Conservation (phyloP, 2,888 invertebrate species). For the Lymantria monacha region DNA sequence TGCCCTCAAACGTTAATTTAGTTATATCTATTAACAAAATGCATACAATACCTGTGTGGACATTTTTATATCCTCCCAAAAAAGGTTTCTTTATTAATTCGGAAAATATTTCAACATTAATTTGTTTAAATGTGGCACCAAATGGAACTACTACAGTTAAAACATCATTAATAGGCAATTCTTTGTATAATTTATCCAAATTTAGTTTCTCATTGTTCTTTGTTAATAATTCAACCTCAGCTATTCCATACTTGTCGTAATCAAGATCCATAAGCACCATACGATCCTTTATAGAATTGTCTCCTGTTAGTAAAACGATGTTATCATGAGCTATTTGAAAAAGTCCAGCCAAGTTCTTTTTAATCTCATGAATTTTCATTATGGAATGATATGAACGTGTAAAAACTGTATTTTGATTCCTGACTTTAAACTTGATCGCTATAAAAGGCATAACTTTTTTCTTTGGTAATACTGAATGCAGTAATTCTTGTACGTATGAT, state of each 20-base stretch:
- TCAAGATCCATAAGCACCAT: constrained; percentile 70
- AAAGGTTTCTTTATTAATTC: constrained; percentile 86
- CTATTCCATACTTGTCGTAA: constrained; percentile 74
- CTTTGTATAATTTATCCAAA: constrained; percentile 69
- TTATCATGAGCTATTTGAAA: constrained; percentile 79
- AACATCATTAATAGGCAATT: constrained; percentile 68
- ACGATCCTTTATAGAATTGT: constrained; percentile 63
- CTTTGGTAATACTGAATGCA: constrained; percentile 63
- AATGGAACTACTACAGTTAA: constrained; percentile 68
- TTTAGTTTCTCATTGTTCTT: constrained; percentile 65
- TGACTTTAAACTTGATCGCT: constrained; percentile 69
- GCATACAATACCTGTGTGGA: constrained; percentile 77
- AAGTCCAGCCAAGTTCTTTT: constrained; percentile 81
- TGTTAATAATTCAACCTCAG: constrained; percentile 68
- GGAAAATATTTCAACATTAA: constrained; percentile 76
- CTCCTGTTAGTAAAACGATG: constrained; percentile 74
- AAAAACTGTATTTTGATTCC: constrained; percentile 67
- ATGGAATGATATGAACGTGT: constrained; percentile 79
- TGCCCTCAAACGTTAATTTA: too few species aligned
- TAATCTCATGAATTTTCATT: constrained; percentile 82
- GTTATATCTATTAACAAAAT: too few species aligned
- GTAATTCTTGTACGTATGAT: constrained; percentile 66
- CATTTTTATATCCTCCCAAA: constrained; percentile 90
- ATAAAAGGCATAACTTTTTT: constrained; percentile 70
- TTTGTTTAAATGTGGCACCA: constrained; percentile 59